Conservation (phyloP, 2,888 invertebrate species). For the Chirona hameri region DNA sequence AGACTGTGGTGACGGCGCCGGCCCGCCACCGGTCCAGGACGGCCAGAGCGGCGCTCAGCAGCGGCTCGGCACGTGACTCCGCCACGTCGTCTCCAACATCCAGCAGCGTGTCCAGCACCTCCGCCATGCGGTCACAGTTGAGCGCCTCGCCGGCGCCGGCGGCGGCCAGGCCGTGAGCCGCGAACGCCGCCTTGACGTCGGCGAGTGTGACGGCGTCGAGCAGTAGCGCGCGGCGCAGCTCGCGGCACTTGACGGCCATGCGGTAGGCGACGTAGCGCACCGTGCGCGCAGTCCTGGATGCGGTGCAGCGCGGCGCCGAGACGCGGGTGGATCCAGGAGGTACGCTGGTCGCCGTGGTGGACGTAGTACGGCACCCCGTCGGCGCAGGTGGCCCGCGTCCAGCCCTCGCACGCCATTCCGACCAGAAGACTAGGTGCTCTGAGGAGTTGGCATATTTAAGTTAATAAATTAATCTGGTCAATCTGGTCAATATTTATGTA, state of each 20-base stretch:
- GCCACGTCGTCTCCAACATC: conserved; percentile 39
- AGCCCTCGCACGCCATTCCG: conserved; percentile 27
- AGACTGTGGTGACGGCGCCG: background rate
- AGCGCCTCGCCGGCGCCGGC: background rate
- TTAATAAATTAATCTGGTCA: no score
- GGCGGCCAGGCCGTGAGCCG: background rate
- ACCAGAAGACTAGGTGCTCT: background rate
- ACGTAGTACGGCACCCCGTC: conserved; percentile 38
- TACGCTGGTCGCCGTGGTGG: conserved; percentile 35
- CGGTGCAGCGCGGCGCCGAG: background rate
- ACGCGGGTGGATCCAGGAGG: conserved; percentile 13
- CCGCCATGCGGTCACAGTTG: background rate
- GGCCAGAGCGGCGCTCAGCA: background rate
- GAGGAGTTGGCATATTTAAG: no score
- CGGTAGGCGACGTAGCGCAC: conserved; percentile 73
- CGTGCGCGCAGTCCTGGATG: conserved; percentile 58
- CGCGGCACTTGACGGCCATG: conserved; percentile 66
- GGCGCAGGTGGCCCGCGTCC: conserved; percentile 34
- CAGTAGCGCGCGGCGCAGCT: conserved; percentile 57
- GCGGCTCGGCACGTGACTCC: background rate
- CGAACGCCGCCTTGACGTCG: conserved; percentile 14
- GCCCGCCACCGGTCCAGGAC: conserved; percentile 3
- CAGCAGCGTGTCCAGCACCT: background rate
- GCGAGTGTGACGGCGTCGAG: background rate
- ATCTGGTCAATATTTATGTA: no score